Evolutionary conservation across 2,888 invertebrate species (phyloP), one percentile per base, ranked within the genome.

Genomic region (Crematogaster levior): DNA sequence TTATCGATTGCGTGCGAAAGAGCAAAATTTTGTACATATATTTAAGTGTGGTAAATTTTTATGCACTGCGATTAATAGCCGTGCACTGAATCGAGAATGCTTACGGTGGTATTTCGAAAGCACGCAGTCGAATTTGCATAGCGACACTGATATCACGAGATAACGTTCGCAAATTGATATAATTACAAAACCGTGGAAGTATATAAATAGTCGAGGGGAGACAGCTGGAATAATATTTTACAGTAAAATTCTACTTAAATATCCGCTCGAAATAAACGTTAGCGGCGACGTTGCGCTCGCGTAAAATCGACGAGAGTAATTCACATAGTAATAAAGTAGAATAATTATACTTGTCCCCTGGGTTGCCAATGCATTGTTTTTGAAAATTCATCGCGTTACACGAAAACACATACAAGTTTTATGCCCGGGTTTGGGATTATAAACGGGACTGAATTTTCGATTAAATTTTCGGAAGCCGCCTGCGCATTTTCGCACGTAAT

Each of bases 181-280:
- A 79, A 79, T 79, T 79, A 58, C 1, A 51, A 40, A 27, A 56
- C 12, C 10, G 65, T 68, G 30, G 10, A 68, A 43, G 43, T 27
- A 21, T n/a, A n/a, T n/a, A 77, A 68, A 77, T 75, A 37, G 24
- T 48, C 37, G 53, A 21, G 40, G 27, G 40, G 40, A 77, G 34
- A 24, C 27, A 56, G 70, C 40, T 34, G 56, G 34, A 46, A 79
- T 70, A 79, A 70, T 79, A 79, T 79, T 79, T 56, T 18, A 58
- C 70, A 34, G 43, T 40, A 79, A 79, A 79, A 70, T 70, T 77
- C 43, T 56, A 18, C 18, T 56, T 43, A 15, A 27, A 65, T 66
- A 53, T 65, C 37, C 34, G 58, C 27, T 30, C 15, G 30, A 73
- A 75, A 75, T 51, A 51, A 51, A 63, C 51, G 65, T 37, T 10